These are phyloP conservation scores for Cotesia vestalis DNA, from an alignment of 1,140 invertebrate genomes.

Conservation along the genomic window DNA sequence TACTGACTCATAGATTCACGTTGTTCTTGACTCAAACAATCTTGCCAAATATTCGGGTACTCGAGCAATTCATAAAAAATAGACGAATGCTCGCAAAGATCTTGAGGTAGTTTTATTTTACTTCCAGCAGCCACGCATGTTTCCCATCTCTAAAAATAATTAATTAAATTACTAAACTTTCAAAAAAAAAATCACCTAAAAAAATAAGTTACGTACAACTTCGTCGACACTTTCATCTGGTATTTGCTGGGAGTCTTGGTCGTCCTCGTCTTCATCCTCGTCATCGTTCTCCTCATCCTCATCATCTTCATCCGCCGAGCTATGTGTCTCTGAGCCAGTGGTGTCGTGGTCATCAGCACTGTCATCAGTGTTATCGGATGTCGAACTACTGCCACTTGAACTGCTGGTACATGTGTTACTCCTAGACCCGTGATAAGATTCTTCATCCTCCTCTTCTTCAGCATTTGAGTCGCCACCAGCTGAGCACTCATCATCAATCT, in stretches of 20 bases:
- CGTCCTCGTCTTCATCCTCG: slow-evolving; percentile 53
- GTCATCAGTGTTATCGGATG: slow-evolving; percentile 58
- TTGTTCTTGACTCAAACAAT: slow-evolving; percentile 66
- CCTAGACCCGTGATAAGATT: slow-evolving; percentile 54
- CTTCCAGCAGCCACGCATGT: slow-evolving; percentile 59
- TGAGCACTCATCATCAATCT: slow-evolving; percentile 64
- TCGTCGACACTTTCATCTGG: slow-evolving; percentile 45
- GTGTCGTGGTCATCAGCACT: slow-evolving; percentile 52
- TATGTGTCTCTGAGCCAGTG: slow-evolving; percentile 51
- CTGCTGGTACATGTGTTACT: slow-evolving; percentile 58
- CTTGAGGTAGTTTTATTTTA: slow-evolving; percentile 65
- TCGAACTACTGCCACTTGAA: slow-evolving; percentile 57
- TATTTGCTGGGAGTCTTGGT: slow-evolving; percentile 48
- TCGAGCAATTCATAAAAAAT: slow-evolving; percentile 69
- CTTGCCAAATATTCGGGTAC: slow-evolving; percentile 68
- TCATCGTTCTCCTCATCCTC: slow-evolving; percentile 49
- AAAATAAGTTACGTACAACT: slow-evolving; percentile 39
- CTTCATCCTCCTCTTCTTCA: slow-evolving; percentile 64
- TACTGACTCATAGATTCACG: slow-evolving; percentile 62
- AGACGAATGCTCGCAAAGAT: slow-evolving; percentile 65
- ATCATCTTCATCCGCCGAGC: slow-evolving; percentile 55
- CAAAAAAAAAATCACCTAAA: neutral
- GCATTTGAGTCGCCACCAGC: slow-evolving; percentile 61
- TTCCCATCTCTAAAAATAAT: slow-evolving; percentile 61
- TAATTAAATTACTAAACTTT: neutral